Conservation (phyloP, 2,888 invertebrate species). For the Vandiemenella viatica region DNA sequence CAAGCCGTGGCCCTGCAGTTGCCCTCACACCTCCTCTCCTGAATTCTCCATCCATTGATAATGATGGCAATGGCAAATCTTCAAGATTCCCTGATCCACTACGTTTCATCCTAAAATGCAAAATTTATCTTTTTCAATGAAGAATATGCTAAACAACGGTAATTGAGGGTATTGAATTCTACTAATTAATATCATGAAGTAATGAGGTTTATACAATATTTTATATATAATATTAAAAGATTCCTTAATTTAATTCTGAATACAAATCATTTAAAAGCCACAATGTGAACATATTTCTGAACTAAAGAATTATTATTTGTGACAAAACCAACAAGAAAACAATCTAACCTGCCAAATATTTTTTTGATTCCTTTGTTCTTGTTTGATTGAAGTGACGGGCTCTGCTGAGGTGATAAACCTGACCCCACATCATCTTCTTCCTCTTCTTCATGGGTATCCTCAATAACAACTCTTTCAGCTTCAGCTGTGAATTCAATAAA, state of each 20-base stretch:
- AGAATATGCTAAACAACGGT: too few relatives aligned
- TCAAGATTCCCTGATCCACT: slow-evolving; percentile 56
- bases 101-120: slow-evolving; percentile 37
- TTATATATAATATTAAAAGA: too few relatives aligned
- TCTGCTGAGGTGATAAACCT: slow-evolving; percentile 29
- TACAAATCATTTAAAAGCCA: too few relatives aligned
- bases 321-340: too few relatives aligned
- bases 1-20: slow-evolving; percentile 56
- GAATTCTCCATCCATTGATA: slow-evolving; percentile 46
- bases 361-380: slow-evolving; percentile 47
- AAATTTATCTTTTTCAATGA: too few relatives aligned
- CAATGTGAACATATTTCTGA: too few relatives aligned
- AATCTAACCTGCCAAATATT: slow-evolving; percentile 43
- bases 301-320: too few relatives aligned
- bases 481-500: slow-evolving; percentile 37
- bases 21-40: slow-evolving; percentile 55
- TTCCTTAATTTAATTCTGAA: too few relatives aligned
- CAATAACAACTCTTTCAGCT: slow-evolving; percentile 38
- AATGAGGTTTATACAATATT: too few relatives aligned
- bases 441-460: slow-evolving; percentile 27
- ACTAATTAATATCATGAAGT: too few relatives aligned
- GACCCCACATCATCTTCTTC: slow-evolving; percentile 20
- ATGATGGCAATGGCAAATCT: slow-evolving; percentile 40
- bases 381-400: slow-evolving; percentile 32
- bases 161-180: too few relatives aligned